Conservation (phyloP, 1,140 invertebrate genomes). For the Ectropis grisescens region DNA sequence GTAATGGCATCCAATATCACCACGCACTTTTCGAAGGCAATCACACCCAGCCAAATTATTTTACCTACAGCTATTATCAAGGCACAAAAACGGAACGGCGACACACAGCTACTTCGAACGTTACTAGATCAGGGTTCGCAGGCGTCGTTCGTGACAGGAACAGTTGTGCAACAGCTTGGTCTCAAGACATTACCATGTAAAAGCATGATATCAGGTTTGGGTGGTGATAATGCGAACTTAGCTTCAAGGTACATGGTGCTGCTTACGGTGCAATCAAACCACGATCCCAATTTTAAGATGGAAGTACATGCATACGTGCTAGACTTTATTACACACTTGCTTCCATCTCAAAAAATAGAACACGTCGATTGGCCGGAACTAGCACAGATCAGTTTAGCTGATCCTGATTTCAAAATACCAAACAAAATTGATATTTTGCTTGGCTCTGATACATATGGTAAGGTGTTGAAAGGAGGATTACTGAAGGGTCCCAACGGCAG, state of each 20-base stretch:
- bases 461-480: conserved; percentile 3
- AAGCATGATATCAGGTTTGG: conserved; percentile 6
- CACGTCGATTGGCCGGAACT: neutral
- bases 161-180: conserved; percentile 3
- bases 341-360: neutral
- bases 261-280: no score
- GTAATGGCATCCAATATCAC: neutral
- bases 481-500: conserved; percentile 1
- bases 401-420: conserved; percentile 4
- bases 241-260: no score
- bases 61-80: conserved; percentile 6
- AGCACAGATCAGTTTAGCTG: conserved; percentile 1
- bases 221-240: no score
- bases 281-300: no score
- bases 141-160: conserved; percentile 10
- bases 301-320: neutral
- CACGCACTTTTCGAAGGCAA: neutral
- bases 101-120: conserved; percentile 4
- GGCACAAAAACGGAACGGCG: neutral
- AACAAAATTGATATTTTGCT: conserved; percentile 11
- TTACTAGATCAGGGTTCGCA: conserved; percentile 15
- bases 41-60: conserved; percentile 3
- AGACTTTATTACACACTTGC: neutral
- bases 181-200: conserved; percentile 6
- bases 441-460: conserved; percentile 9